Conservation (phyloP, 2,113 vertebrate species). For the Felis chaus region DNA sequence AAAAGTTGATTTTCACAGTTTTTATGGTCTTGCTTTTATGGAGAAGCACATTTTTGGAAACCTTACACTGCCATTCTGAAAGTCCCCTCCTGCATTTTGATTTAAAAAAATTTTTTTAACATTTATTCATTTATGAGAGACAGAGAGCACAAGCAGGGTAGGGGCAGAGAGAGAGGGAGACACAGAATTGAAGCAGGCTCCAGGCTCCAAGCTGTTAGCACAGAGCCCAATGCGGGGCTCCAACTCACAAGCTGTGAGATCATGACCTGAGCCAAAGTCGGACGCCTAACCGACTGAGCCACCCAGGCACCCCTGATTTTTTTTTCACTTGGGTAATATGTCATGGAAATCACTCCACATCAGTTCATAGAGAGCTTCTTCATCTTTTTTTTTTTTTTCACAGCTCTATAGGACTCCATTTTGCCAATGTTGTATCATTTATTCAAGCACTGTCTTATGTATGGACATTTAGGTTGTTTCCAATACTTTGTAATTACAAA, state of each 20-base stretch:
- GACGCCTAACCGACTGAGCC: too few relatives aligned
- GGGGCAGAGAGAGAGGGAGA: too few relatives aligned
- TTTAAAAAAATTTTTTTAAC: not conserved
- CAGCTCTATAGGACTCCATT: not conserved
- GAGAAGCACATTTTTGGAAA: not conserved
- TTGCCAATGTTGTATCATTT: not conserved
- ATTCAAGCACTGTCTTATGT: not conserved
- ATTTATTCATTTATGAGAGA: too few relatives aligned
- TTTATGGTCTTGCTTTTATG: not conserved
- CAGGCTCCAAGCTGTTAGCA: too few relatives aligned
- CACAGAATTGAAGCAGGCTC: too few relatives aligned
- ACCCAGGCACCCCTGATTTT: too few relatives aligned
- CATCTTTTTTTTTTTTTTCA: not conserved
- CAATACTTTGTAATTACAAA: not conserved
- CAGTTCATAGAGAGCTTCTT: not conserved
- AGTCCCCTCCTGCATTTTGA: not conserved
- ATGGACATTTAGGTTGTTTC: not conserved
- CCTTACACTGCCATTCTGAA: not conserved
- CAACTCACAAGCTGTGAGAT: too few relatives aligned
- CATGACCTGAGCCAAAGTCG: too few relatives aligned
- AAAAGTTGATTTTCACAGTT: not conserved
- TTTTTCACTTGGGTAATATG: not conserved
- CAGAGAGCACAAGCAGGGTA: too few relatives aligned
- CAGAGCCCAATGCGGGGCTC: too few relatives aligned
- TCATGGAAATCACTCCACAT: not conserved